These are phyloP conservation scores for Chironomus tepperi DNA, from an alignment of 1,140 invertebrate genomes.

Conservation along the genomic window DNA sequence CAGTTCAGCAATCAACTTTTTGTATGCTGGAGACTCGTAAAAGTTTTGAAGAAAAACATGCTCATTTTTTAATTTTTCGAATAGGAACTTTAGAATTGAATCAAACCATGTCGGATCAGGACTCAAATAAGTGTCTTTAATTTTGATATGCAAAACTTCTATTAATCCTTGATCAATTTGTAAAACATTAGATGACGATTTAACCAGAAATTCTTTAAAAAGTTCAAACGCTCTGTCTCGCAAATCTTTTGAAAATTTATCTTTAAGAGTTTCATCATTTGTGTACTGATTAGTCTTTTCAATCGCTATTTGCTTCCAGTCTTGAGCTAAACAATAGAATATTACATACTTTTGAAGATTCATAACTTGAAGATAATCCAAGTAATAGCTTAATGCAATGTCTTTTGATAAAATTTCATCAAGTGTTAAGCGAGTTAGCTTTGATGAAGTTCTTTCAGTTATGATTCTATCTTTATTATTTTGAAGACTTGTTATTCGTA, in stretches of 20 bases:
- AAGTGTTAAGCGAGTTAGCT: constrained; percentile 25
- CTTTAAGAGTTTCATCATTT: constrained; percentile 16
- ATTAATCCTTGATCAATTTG: constrained; percentile 25
- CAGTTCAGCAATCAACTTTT: constrained; percentile 25
- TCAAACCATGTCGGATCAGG: constrained; percentile 26
- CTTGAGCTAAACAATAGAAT: constrained; percentile 26
- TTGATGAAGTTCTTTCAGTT: constrained; percentile 7
- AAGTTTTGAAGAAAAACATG: constrained; percentile 26
- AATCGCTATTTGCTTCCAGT: constrained; percentile 18
- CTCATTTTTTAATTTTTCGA: constrained; percentile 27
- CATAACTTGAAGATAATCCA: constrained; percentile 25
- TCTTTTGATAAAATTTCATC: constrained; percentile 26
- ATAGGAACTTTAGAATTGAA: constrained; percentile 27
- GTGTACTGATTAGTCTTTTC: neutral
- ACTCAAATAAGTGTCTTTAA: constrained; percentile 18
- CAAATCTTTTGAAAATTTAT: constrained; percentile 12
- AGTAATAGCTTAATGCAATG: constrained; percentile 25
- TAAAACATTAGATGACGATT: neutral
- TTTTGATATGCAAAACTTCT: constrained; percentile 25
- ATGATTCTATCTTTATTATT: neutral
- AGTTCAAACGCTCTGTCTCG: constrained; percentile 24
- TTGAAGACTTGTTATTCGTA: constrained; percentile 8
- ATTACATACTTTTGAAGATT: constrained; percentile 27
- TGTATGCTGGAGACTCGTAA: constrained; percentile 25
- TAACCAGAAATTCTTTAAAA: constrained; percentile 21